Evolutionary conservation across 2,113 vertebrate genomes (phyloP), one percentile per base, ranked within the genome.

Genomic region (Lycaon pictus): DNA sequence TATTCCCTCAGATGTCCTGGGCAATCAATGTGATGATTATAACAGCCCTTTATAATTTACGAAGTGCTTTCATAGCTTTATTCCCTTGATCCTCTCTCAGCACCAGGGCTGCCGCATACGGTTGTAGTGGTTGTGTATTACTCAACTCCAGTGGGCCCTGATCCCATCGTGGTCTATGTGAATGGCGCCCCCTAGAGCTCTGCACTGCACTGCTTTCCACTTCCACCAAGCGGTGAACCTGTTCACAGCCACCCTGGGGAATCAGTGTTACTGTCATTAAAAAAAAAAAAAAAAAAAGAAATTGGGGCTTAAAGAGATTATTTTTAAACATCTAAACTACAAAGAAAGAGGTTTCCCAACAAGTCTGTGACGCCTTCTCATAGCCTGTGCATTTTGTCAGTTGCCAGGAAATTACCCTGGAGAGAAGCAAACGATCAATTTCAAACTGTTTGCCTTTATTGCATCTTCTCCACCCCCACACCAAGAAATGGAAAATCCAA

Each of bases 401-500:
- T 95, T 94, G 81, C 55, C 92, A 95, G 96, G 92, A 97, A 97
- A 97, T 98, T 95, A 94, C 97, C 92, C 95, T 69, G 96, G 95
- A 86, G 95, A 88, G 96, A 86, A 74, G 95, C 92, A 90, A 97
- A 94, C 71, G 95, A 95, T 96, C 93, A 95, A 97, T 98, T 97
- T 88, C 92, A 55, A 96, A 96, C 69, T 90, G 95, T 94, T 98
- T 95, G 97, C 94, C 95, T 96, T 97, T 86, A 96, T 95, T 96
- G 97, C 90, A 58, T 97, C 96, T 97, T 94, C 80, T 96, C 95
- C 71, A 76, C 87, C 84, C 25, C 58, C 90, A 69, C 94, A 19
- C 0, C 11, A 85, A 97, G 97, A 96, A 97, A 97, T 97, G 97
- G 97, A 96, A 98, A 98, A 97, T 98, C 94, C 96, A 96, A 97